Base-by-base conservation (phyloP, 2,113 vertebrate species). In the Struthio camelus region DNA sequence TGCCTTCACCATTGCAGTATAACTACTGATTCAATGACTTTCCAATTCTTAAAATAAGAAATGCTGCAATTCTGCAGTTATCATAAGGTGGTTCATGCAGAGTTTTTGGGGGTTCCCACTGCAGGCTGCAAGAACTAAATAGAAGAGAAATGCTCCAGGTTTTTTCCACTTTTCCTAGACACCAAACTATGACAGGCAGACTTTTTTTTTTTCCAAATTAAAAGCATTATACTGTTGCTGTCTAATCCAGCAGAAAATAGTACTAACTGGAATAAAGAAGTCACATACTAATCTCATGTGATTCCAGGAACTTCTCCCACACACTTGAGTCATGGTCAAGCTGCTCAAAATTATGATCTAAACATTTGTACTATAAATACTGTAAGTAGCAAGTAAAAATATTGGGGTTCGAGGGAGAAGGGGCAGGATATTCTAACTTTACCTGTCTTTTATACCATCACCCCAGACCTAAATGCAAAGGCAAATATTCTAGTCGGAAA, bases 321-420 rank as follows among this genome's bases (percentile, higher is more conserved):
- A 51, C 80, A 32, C 66, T 11, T 92, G 86, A 95, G 84, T 94
- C 94, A 92, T 10, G 88, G 85, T 92, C 88, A 96, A 94, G 80
- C 83, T 91, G 75, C 42, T 96, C 85, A 96, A 32, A 30, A n/a
- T n/a, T 24, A 40, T 34, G 38, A 48, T 66, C 78, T 82, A 92
- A 91, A 53, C 22, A 23, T 24, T 44, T 67, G 40, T 14, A 65
- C 36, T 85, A 65, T 64, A 42, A 92, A 78, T 67, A 90, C 70
- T 27, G 1, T 9, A 62, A 91, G 76, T 2, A 64, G 51, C 40
- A 81, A 84, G 19, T 19, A 32, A 56, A 56, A 56, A 58, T 58
- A 58, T 32, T 32, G 56, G n/a, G n/a, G n/a, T n/a, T n/a, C n/a
- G n/a, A n/a, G n/a, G n/a, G n/a, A n/a, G n/a, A n/a, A n/a, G n/a